Conservation (phyloP, 2,797 vertebrate genomes). For the Tapera naevia region DNA sequence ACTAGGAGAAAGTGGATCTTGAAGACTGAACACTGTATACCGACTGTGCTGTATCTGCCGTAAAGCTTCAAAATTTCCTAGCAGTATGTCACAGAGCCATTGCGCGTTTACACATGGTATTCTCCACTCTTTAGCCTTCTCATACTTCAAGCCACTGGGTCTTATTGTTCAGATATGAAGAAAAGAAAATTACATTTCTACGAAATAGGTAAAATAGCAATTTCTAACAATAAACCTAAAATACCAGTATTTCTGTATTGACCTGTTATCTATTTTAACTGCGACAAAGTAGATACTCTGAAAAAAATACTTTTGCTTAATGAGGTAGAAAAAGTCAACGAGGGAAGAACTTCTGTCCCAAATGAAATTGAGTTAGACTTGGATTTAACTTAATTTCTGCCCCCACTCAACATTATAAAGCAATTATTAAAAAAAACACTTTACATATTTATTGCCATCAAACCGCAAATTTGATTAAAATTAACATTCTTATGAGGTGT, state of each 20-base stretch:
- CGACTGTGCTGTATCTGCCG: slow-evolving; percentile 90
- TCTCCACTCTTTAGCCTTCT: slow-evolving; percentile 97
- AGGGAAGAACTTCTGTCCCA: background rate
- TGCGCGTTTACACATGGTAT: slow-evolving; percentile 95
- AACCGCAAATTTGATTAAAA: background rate
- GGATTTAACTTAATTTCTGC: background rate
- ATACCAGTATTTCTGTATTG: background rate
- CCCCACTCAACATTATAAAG: fast-evolving
- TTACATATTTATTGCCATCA: background rate
- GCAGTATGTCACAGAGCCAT: slow-evolving; percentile 94
- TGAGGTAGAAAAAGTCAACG: fast-evolving
- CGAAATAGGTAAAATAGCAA: background rate
- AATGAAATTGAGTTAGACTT: background rate
- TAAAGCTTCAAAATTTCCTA: slow-evolving; percentile 92
- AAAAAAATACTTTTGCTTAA: background rate
- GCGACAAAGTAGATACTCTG: background rate
- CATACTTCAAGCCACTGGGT: slow-evolving; percentile 90
- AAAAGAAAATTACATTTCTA: background rate
- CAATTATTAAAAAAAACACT: background rate
- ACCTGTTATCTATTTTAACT: background rate
- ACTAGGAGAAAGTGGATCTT: slow-evolving; percentile 89
- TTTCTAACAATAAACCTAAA: background rate
- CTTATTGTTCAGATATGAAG: slow-evolving; percentile 63
- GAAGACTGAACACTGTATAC: slow-evolving; percentile 86
- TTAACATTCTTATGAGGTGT: background rate